phyloP scores from a whole-genome alignment of 2,113 vertebrate species.

The Halcyon malimbica region DNA sequence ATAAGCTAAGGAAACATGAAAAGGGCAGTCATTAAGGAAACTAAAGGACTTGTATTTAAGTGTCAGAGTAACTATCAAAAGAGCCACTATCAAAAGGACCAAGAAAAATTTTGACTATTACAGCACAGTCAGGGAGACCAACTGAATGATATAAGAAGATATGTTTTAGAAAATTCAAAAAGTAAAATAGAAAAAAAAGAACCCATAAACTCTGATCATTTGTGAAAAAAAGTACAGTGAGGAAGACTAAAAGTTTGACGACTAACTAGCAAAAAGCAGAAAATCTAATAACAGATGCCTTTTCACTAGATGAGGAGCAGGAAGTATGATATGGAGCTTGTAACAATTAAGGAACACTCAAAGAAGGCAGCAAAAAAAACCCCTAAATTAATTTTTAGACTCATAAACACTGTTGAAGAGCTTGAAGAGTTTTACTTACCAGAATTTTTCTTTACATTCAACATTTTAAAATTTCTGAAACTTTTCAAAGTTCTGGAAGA shows the following conservation, averaged over 20 bases:
- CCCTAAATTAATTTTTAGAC: neutral
- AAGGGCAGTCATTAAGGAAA: neutral
- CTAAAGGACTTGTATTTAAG: neutral
- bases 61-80: neutral
- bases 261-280: neutral
- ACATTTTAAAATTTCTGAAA: neutral
- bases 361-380: neutral
- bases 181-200: neutral
- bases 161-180: neutral
- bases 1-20: neutral
- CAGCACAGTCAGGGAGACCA: neutral
- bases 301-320: neutral
- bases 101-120: neutral
- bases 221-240: too few relatives aligned
- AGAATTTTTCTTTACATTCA: neutral
- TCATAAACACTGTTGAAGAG: neutral
- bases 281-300: neutral
- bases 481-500: neutral
- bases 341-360: neutral
- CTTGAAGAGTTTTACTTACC: neutral
- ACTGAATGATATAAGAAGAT: neutral
- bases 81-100: neutral
- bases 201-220: neutral
- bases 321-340: neutral
- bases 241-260: neutral